phyloP scores from a whole-genome alignment of 2,113 vertebrate genomes.

The Tympanuchus pallidicinctus region DNA sequence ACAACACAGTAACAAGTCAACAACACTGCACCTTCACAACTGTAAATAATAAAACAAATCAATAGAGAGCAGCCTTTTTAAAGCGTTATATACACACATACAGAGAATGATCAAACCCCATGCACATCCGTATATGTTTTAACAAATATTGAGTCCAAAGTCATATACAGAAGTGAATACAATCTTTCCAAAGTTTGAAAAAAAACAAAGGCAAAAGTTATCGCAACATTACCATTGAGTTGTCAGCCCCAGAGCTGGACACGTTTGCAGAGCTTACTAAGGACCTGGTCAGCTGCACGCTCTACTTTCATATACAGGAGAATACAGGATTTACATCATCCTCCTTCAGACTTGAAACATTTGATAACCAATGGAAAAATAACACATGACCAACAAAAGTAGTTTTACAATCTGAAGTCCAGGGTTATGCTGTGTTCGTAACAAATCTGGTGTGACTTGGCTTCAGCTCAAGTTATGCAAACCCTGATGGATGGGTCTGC shows the following conservation, averaged over 20 bases:
- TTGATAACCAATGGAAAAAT: background rate
- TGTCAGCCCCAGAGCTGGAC: accelerated
- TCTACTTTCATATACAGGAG: accelerated
- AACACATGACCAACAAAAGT: background rate
- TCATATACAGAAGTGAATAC: background rate
- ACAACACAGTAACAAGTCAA: background rate
- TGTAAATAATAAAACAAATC: background rate
- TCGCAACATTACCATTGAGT: background rate
- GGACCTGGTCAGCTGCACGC: background rate
- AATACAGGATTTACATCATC: background rate
- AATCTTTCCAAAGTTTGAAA: background rate
- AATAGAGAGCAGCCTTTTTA: background rate
- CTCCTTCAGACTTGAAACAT: background rate
- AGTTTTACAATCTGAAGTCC: background rate
- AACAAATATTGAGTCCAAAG: background rate
- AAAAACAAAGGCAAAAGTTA: background rate
- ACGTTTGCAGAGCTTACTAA: background rate
- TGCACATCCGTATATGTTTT: background rate
- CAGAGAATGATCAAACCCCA: background rate
- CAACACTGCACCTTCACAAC: accelerated
- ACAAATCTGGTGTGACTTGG: background rate
- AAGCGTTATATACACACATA: background rate
- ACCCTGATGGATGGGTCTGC: background rate
- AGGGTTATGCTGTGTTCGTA: background rate
- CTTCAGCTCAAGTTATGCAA: background rate